Conservation (phyloP, 30 jellyfish, hydroid and myxozoan genomes). For the Hydractinia echinata region DNA sequence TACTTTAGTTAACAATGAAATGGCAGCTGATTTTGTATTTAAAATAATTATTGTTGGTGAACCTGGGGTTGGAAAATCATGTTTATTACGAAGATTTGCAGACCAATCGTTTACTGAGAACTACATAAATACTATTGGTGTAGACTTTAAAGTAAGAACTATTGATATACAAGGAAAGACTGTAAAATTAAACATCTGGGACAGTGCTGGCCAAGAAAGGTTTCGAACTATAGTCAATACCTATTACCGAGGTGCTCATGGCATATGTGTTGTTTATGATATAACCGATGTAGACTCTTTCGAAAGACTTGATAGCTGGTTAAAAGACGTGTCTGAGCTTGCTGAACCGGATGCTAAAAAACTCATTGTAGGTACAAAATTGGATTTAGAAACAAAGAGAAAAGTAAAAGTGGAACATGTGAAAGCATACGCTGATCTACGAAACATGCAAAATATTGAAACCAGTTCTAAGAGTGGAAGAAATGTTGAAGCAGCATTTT, state of each 20-base stretch:
- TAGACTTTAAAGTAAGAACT: constrained; percentile 92
- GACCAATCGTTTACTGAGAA: constrained; percentile 94
- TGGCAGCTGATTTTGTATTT: constrained; percentile 97
- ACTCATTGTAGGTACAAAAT: constrained; percentile 87
- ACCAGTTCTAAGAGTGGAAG: constrained; percentile 92
- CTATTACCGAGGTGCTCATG: constrained; percentile 97
- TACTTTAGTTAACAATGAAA: background rate
- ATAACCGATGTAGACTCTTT: constrained; percentile 93
- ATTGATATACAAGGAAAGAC: constrained; percentile 77
- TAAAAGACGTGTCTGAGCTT: constrained; percentile 73
- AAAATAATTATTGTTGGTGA: constrained; percentile 94
- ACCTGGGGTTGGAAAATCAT: constrained; percentile 96
- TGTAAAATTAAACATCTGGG: constrained; percentile 93
- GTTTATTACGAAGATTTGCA: constrained; percentile 93
- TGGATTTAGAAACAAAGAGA: constrained; percentile 64
- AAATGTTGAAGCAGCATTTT: constrained; percentile 94
- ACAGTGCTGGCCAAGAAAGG: constrained; percentile 98
- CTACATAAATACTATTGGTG: constrained; percentile 97
- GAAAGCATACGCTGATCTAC: constrained; percentile 42
- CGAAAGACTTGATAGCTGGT: constrained; percentile 70
- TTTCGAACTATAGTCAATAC: constrained; percentile 94
- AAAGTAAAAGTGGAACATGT: constrained; percentile 62
- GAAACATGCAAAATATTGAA: constrained; percentile 61
- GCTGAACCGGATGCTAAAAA: constrained; percentile 94
- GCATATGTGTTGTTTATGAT: constrained; percentile 81